Percentiles rank a stretch among this genome's conserved stretches.
These are phyloP conservation scores for Drosophila seguyi DNA, from an alignment of 1,140 invertebrate genomes.

Conservation along the genomic window DNA sequence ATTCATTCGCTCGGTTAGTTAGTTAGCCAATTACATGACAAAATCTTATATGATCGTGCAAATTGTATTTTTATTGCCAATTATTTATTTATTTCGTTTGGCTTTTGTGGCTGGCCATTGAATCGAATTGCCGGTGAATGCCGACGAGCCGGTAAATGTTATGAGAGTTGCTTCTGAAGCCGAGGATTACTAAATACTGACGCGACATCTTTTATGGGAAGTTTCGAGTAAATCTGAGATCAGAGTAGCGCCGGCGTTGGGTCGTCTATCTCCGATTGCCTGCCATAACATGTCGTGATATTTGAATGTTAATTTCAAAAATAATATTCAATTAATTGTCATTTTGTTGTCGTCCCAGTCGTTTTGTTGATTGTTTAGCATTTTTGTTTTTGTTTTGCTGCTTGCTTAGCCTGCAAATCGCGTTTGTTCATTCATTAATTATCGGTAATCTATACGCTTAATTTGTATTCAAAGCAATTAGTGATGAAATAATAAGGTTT, in stretches of 20 bases:
- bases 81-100: constrained; percentile 82
- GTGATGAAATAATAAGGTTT: no score
- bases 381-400: constrained; percentile 2
- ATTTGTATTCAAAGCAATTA: constrained; percentile 65
- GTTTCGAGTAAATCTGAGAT: background rate
- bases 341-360: constrained; percentile 62
- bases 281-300: constrained; percentile 38
- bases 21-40: constrained; percentile 47
- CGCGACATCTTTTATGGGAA: background rate
- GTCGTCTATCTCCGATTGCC: constrained; percentile 4
- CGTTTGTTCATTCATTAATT: constrained; percentile 72
- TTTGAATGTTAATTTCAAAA: constrained; percentile 56
- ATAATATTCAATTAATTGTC: constrained; percentile 76
- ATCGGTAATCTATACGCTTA: constrained; percentile 64
- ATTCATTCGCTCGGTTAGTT: constrained; percentile 32
- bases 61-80: constrained; percentile 83
- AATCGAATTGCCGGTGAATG: constrained; percentile 44
- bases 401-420: constrained; percentile 5
- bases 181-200: constrained; percentile 28
- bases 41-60: constrained; percentile 79
- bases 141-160: constrained; percentile 32
- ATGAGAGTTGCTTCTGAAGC: constrained; percentile 28
- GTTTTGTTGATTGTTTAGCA: constrained; percentile 59
- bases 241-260: background rate
- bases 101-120: constrained; percentile 49